Conservation (phyloP, 2,797 vertebrate genomes). For the Eidolon dupreanum region DNA sequence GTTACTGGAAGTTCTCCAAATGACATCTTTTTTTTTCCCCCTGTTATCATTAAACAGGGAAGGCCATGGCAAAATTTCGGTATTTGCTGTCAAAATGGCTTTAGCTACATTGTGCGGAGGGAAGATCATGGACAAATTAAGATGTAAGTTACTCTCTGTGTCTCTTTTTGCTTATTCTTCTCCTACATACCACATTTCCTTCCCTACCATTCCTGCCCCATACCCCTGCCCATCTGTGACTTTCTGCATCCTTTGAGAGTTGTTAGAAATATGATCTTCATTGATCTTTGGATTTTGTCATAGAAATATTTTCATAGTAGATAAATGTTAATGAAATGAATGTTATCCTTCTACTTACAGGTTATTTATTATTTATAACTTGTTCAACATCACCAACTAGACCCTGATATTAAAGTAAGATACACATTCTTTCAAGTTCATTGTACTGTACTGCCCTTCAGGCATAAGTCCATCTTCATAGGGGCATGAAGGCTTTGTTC, state of each 20-base stretch:
- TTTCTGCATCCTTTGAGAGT: not conserved
- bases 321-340: constrained; percentile 24
- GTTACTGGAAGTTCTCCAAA: not conserved
- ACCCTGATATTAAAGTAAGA: not conserved
- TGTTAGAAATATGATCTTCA: not conserved
- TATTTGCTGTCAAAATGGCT: constrained; percentile 96
- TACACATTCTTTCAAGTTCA: not conserved
- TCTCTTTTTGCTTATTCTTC: not conserved
- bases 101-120: constrained; percentile 96
- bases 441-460: not conserved
- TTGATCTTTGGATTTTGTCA: constrained; percentile 18
- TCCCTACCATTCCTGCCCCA: rapidly evolving
- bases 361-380: constrained; percentile 2
- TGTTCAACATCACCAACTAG: not conserved
- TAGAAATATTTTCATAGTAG: constrained; percentile 10
- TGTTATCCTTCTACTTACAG: not conserved
- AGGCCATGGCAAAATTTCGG: constrained; percentile 94
- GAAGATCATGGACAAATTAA: constrained; percentile 99
- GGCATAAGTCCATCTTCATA: no score
- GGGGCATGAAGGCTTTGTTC: not conserved
- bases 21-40: constrained; percentile 60
- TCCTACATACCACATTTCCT: not conserved
- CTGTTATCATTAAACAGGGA: constrained; percentile 90
- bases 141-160: constrained; percentile 91
- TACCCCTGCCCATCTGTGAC: not conserved